A percentile compares a stretch with the other conserved stretches of the same genome.
Conservation (phyloP, 2,113 vertebrate species). For the Poeciliopsis prolifica region DNA sequence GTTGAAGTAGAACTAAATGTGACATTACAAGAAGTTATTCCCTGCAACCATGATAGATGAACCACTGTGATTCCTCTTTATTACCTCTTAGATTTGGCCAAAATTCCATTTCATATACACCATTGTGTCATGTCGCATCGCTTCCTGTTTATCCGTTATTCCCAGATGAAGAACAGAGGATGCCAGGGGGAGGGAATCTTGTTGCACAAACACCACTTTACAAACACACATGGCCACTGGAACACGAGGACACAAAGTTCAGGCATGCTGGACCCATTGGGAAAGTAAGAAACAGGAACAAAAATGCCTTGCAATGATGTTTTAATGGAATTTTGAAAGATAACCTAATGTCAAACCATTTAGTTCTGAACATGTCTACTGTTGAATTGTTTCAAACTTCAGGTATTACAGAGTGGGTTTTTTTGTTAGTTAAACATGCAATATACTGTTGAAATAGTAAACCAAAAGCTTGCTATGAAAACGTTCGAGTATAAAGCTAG, state of each 20-base stretch:
- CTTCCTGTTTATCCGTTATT: constrained; percentile 63
- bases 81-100: constrained; percentile 33
- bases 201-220: constrained; percentile 18
- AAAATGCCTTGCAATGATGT: constrained; percentile 79
- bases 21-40: too few relatives aligned
- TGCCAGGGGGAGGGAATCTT: constrained; percentile 43
- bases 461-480: constrained; percentile 62
- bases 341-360: constrained; percentile 77
- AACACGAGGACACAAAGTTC: constrained; percentile 47
- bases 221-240: constrained; percentile 35
- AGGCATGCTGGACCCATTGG: constrained; percentile 65
- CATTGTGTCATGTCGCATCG: constrained; percentile 43
- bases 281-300: constrained; percentile 80
- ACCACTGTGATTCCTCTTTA: too few relatives aligned
- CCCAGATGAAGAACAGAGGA: constrained; percentile 40
- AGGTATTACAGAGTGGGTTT: constrained; percentile 73
- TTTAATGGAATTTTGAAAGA: constrained; percentile 84
- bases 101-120: constrained; percentile 66
- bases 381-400: constrained; percentile 66
- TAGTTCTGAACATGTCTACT: constrained; percentile 71
- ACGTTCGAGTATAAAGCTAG: constrained; percentile 56
- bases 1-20: too few relatives aligned
- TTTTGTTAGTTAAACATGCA: constrained; percentile 82
- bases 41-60: too few relatives aligned
- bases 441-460: constrained; percentile 75